phyloP scores from a whole-genome alignment of 2,888 invertebrate genomes.

The Onchidella celtica region DNA sequence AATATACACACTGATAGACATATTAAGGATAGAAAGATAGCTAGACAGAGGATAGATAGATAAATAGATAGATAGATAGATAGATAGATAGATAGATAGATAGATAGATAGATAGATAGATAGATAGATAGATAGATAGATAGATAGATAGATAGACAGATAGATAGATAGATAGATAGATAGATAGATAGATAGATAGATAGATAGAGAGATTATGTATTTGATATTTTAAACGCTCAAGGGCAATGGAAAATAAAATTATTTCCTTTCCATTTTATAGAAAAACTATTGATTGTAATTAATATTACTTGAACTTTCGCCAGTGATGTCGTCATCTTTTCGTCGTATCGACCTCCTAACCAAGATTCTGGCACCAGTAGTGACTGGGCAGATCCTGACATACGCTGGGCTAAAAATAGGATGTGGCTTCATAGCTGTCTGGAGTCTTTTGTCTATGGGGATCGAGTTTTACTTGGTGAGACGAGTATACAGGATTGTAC shows the following conservation, averaged over 20 bases:
- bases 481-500: slow-evolving; percentile 79
- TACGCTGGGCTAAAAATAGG: slow-evolving; percentile 65
- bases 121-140: background rate
- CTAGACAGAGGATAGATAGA: no score
- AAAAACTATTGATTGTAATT: no score
- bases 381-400: slow-evolving; percentile 81
- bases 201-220: no score
- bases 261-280: no score
- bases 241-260: no score
- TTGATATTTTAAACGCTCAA: no score
- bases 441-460: slow-evolving; percentile 81
- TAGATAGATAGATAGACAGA: no score
- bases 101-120: background rate
- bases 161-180: no score
- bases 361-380: slow-evolving; percentile 81
- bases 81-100: slow-evolving; percentile 24
- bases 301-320: no score
- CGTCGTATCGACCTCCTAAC: slow-evolving; percentile 81
- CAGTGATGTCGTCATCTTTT: slow-evolving; percentile 81
- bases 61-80: background rate
- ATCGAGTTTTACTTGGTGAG: slow-evolving; percentile 81
- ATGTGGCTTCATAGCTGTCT: slow-evolving; percentile 77
- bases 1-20: no score
- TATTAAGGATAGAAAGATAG: no score
- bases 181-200: no score